Percentiles rank a stretch among this genome's conserved stretches.
These are phyloP conservation scores for Trachymyrmex cornetzi DNA, from an alignment of 1,140 invertebrate species.

Conservation along the genomic window DNA sequence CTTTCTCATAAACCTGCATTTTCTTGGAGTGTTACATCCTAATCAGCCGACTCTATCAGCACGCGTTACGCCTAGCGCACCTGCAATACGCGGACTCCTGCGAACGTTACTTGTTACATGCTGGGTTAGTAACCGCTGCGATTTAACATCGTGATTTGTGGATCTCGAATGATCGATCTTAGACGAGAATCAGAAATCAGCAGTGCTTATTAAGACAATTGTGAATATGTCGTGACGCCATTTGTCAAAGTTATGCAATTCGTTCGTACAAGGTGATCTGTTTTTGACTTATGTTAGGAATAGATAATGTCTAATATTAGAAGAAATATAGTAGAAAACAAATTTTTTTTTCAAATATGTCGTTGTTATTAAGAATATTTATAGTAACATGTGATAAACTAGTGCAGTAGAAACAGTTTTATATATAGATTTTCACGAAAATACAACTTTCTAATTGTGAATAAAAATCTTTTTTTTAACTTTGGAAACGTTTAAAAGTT, in stretches of 20 bases:
- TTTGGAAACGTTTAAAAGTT: neutral
- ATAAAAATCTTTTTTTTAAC: conserved; percentile 11
- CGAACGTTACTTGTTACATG: conserved; percentile 11
- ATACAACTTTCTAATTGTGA: neutral
- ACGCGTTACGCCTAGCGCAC: conserved; percentile 5
- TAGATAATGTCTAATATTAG: neutral
- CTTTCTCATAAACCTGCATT: neutral
- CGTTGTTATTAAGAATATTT: neutral
- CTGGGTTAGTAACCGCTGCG: conserved; percentile 18
- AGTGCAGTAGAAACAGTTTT: neutral
- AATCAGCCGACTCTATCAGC: conserved; percentile 22
- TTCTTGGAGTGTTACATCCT: conserved; percentile 25
- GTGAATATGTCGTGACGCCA: neutral
- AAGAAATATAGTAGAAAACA: neutral
- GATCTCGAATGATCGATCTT: conserved; percentile 11
- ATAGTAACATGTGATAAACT: neutral
- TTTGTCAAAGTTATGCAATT: conserved; percentile 11
- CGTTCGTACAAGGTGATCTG: neutral
- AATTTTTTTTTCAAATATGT: neutral
- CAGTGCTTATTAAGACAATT: conserved; percentile 36
- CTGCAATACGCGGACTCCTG: neutral
- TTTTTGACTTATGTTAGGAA: neutral
- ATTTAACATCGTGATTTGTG: conserved; percentile 19
- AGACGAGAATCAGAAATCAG: neutral
- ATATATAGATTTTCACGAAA: neutral